Percentiles rank a stretch among this genome's conserved stretches.
phyloP scores from a whole-genome alignment of 1,140 invertebrate genomes.

The Drosophila pseudoananassae region DNA sequence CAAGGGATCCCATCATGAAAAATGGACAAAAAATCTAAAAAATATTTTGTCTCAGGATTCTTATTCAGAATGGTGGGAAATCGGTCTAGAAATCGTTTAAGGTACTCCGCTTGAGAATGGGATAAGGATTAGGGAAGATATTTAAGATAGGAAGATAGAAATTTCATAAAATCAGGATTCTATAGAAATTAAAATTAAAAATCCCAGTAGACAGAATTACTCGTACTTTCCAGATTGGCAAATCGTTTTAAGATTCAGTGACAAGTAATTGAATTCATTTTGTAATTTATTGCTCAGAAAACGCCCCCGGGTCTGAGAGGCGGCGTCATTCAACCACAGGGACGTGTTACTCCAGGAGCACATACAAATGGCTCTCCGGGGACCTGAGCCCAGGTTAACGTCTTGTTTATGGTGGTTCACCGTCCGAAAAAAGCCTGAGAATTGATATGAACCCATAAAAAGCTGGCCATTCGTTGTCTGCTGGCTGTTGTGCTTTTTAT shows the following conservation, averaged over 20 bases:
- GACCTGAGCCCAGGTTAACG: constrained; percentile 56
- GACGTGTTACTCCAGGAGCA: constrained; percentile 48
- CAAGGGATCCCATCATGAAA: no score
- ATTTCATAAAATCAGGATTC: not conserved
- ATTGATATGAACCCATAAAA: constrained; percentile 79
- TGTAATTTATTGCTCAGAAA: constrained; percentile 77
- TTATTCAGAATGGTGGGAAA: no score
- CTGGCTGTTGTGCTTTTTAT: constrained; percentile 58
- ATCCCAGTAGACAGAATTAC: not conserved
- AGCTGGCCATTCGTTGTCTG: constrained; percentile 45
- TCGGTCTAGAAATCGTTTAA: no score
- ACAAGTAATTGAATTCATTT: constrained; percentile 81
- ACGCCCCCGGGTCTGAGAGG: constrained; percentile 46
- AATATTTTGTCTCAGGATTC: no score
- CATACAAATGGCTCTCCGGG: constrained; percentile 76
- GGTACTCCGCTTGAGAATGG: no score
- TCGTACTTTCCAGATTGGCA: constrained; percentile 33
- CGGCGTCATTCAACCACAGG: constrained; percentile 35
- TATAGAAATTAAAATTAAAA: not conserved
- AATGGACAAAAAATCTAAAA: no score
- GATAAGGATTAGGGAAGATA: no score
- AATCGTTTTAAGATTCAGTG: constrained; percentile 75
- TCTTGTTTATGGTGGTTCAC: constrained; percentile 60
- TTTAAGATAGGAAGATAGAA: no score
- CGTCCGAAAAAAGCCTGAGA: constrained; percentile 67